Percentiles rank a stretch among this genome's conserved stretches.
Evolutionary conservation across 2,888 invertebrate genomes (phyloP).

Genomic region (Tribolium freemani): DNA sequence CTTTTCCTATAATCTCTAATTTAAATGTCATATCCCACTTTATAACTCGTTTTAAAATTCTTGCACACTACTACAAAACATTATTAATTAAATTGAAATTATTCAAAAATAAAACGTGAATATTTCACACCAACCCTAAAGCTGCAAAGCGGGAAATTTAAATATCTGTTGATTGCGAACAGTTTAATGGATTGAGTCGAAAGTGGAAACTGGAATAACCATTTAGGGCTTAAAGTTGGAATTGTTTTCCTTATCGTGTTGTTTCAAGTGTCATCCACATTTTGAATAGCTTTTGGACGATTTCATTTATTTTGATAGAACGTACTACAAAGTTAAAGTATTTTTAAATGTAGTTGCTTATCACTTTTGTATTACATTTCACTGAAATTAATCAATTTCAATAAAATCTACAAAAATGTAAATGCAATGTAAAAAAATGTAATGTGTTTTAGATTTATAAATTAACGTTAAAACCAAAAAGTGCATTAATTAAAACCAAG

Average conservation of each 20-base stretch:
- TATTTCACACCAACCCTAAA: not conserved
- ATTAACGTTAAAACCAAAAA: too few relatives aligned
- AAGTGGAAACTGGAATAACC: conserved; percentile 29
- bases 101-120: not conserved
- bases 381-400: not conserved
- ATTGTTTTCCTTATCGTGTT: conserved; percentile 33
- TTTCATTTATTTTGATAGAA: conserved; percentile 10
- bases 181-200: conserved; percentile 17
- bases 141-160: conserved; percentile 1
- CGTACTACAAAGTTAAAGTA: not conserved
- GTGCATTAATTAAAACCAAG: too few relatives aligned
- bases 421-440: too few relatives aligned
- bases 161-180: conserved; percentile 20
- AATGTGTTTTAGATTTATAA: too few relatives aligned
- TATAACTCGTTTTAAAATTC: not conserved
- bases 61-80: not conserved
- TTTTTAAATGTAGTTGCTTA: not conserved
- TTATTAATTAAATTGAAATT: too few relatives aligned
- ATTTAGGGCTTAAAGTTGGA: conserved; percentile 21
- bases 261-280: conserved; percentile 26
- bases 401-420: too few relatives aligned
- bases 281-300: conserved; percentile 18
- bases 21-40: not conserved
- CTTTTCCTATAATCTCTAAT: not conserved
- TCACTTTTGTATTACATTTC: not conserved